Evolutionary conservation across 2,113 vertebrate species (phyloP).

Genomic region (Meles meles): DNA sequence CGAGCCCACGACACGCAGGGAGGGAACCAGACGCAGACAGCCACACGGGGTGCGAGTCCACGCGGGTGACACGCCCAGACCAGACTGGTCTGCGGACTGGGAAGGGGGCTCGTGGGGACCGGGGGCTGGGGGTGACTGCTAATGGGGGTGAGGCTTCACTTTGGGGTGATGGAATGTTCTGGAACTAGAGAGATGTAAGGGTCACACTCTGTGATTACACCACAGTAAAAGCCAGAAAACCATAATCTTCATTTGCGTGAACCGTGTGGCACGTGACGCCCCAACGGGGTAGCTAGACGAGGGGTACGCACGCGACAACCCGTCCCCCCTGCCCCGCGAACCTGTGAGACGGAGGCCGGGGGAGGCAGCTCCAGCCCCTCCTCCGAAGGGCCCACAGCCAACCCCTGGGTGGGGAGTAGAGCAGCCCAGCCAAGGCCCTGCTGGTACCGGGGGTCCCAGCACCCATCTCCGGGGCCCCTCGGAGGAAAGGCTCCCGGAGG

Average conservation of each 20-base stretch:
- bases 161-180: neutral
- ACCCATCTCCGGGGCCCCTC: neutral
- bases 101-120: too few species aligned
- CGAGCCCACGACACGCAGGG: neutral
- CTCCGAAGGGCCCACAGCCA: neutral
- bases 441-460: neutral
- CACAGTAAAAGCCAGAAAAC: neutral
- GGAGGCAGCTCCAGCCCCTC: neutral
- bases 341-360: neutral
- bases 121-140: neutral
- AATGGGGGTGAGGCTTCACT: neutral
- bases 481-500: neutral
- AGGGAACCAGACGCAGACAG: neutral
- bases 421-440: neutral
- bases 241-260: accelerated
- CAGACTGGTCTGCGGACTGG: too few species aligned
- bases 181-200: neutral
- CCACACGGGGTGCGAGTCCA: neutral
- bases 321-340: neutral
- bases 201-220: neutral
- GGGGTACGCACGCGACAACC: accelerated
- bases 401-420: neutral
- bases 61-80: too few species aligned
- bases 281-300: neutral
- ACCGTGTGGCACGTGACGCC: too few species aligned